Evolutionary conservation across 2,888 invertebrate species (phyloP).

Genomic region (Julus scandinavius): DNA sequence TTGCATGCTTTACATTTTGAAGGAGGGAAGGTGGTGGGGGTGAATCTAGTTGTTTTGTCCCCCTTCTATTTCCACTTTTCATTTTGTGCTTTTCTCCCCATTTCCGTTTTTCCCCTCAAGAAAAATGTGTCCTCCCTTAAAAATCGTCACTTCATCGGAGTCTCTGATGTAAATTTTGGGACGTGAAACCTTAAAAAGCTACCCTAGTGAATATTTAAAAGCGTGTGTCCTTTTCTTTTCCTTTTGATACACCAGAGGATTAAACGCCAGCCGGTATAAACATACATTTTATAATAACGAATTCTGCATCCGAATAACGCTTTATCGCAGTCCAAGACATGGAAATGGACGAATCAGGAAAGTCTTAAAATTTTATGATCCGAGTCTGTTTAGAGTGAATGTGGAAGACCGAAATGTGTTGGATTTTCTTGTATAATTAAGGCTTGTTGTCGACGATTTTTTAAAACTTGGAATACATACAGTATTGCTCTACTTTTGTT

Average conservation of each 20-base stretch:
- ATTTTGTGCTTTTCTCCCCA: neutral
- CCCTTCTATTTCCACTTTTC: neutral
- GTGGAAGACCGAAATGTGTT: neutral
- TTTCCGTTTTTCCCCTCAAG: neutral
- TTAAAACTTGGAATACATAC: too few relatives aligned
- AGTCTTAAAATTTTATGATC: conserved; percentile 1
- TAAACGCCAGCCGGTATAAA: conserved; percentile 19
- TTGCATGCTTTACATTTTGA: neutral
- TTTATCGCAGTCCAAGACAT: neutral
- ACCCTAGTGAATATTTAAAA: conserved; percentile 35
- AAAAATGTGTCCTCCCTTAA: neutral
- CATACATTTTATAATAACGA: neutral
- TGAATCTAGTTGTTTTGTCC: neutral
- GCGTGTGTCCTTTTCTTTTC: neutral
- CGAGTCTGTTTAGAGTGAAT: neutral
- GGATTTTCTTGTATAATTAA: neutral
- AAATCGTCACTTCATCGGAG: neutral
- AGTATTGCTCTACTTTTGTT: too few relatives aligned
- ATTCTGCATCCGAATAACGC: conserved; percentile 6
- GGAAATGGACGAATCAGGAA: neutral
- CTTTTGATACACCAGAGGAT: conserved; percentile 15
- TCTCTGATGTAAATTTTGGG: neutral
- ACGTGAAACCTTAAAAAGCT: conserved; percentile 5
- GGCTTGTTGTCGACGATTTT: neutral
- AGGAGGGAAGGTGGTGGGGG: neutral